Evolutionary conservation across 1,140 invertebrate genomes (phyloP).

Genomic region (Steinernema khuongi): DNA sequence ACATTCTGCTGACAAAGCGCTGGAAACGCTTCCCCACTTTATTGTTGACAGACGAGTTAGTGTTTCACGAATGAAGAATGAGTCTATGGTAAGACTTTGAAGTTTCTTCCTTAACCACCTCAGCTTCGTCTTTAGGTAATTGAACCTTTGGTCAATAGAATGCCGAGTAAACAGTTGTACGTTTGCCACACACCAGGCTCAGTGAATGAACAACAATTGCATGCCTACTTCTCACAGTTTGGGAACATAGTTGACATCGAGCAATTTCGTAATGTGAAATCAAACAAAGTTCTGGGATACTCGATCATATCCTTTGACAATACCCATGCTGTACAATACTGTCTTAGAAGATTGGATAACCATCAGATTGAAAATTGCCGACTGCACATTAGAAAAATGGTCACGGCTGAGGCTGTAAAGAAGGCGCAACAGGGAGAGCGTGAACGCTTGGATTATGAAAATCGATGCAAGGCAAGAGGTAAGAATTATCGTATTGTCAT

Average conservation of each 20-base stretch:
- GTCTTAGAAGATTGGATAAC: not conserved
- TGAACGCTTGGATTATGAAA: not conserved
- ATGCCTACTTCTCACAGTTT: conserved; percentile 14
- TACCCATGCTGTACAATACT: not conserved
- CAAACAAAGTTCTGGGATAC: not conserved
- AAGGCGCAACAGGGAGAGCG: not conserved
- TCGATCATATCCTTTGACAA: not conserved
- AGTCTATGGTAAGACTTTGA: conserved; percentile 16
- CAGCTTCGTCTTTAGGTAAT: not conserved
- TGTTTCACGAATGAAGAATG: conserved; percentile 24
- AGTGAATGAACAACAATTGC: not conserved
- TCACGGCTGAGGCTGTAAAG: not conserved
- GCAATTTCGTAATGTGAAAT: not conserved
- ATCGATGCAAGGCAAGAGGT: not conserved
- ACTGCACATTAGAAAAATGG: not conserved
- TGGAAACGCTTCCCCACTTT: conserved; percentile 19
- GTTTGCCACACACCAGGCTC: not conserved
- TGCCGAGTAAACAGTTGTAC: conserved; percentile 18
- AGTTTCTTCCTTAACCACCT: not conserved
- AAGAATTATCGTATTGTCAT: not conserved
- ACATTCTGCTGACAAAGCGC: conserved; percentile 19
- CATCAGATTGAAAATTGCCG: not conserved
- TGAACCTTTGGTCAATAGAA: not conserved
- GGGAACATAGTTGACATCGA: conserved; percentile 13
- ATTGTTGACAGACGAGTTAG: conserved; percentile 24